Evolutionary conservation across 2,797 vertebrate genomes (phyloP), one percentile per base, ranked within the genome.

Genomic region (Limnodromus scolopaceus): DNA sequence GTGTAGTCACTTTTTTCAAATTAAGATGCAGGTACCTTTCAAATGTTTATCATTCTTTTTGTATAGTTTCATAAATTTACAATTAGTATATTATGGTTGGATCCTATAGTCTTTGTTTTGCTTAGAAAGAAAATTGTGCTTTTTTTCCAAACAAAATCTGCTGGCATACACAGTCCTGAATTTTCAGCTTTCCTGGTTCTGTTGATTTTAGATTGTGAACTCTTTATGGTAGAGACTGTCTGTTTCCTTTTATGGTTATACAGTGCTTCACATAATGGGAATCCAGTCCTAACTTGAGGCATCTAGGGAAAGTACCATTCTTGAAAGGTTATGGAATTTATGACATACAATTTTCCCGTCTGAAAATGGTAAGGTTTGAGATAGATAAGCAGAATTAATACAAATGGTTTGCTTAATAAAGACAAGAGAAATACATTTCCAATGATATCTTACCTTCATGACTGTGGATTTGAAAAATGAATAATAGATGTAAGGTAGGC

Each of bases 311-410:
- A 72, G 13, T 69, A 45, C 32, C 20, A 6, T 93, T 93, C 61
- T 71, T 79, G 34, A 81, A 90, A 27, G 22, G 20, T 57, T 89
- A 36, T 69, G 55, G 82, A 87, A 89, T 93, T 94, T 90, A 92
- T 61, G 53, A 72, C 54, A 53, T 92, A 32, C 48, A 25, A 0
- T 89, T 88, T 95, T 94, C 60, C 46, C n/a, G 38, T 53, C 38
- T 94, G 84, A 74, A 89, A 93, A 71, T 48, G 6, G 41, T 55
- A 80, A 82, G 19, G 54, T 55, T 72, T 84, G 61, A 91, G 78
- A 97, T 76, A 95, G 78, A 97, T 79, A 95, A 92, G 80, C 43
- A 81, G 78, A 83, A 77, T 94, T 95, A 94, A 88, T 94, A 90
- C 30, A 89, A 91, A 92, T 80, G 70, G 53, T 93, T 93, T 95